Evolutionary conservation across 2,888 invertebrate genomes (phyloP), one percentile per base, ranked within the genome.

Genomic region (Macaria liturata): DNA sequence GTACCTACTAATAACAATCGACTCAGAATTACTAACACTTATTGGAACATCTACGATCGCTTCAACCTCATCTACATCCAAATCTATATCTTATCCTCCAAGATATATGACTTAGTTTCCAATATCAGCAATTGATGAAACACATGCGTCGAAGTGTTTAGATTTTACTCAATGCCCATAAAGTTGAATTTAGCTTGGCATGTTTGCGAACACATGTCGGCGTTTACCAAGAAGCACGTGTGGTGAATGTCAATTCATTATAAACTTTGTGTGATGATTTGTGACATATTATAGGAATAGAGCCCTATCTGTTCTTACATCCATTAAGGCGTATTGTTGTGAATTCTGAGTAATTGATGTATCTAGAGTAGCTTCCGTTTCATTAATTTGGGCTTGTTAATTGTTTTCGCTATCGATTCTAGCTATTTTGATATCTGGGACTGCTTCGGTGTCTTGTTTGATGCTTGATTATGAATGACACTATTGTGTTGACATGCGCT

Each of bases 171-270:
- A 52, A 57, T 9, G 49, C 58, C 47, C 46, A 52, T 62, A 76
- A 60, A 64, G 72, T 74, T 64, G 62, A 68, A 64, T 68, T 64
- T 76, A 9, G 62, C 46, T 67, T 68, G 69, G 8, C 61, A 62
- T 65, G 59, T 67, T 54, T 40, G 66, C 65, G 59, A 68, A 70
- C 69, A 70, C 73, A 70, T 76, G 76, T 74, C 73, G 72, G 70
- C 73, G 71, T 64, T 68, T 66, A 65, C 64, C 69, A 64, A 64
- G 70, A 67, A 74, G 75, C 91, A 90, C 88, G 88, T 91, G 91
- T 87, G 82, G 75, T 76, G 90, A 90, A 91, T 91, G 88, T 90
- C 91, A 91, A 90, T 91, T 89, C 88, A 90, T 91, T 90, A 91
- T 83, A 88, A 90, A 91, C 87, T 91, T 91, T 85, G 86, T 87